Conservation (phyloP, 2,888 invertebrate genomes). For the Trissonchulus latispiculum region DNA sequence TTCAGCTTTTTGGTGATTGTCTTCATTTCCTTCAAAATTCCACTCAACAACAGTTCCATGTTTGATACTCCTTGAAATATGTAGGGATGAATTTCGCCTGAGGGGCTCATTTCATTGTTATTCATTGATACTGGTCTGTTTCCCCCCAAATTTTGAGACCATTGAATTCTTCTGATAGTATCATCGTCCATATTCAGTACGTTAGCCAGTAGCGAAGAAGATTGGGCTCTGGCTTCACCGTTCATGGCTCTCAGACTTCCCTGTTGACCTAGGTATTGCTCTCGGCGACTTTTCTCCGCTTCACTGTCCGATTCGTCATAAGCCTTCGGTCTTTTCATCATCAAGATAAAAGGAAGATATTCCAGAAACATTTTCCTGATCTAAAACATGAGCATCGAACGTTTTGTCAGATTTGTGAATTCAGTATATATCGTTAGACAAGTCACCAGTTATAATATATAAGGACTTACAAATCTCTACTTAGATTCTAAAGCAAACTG, state of each 20-base stretch:
- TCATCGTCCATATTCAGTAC: neutral
- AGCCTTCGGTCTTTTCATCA: conserved; percentile 18
- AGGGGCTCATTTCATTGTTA: neutral
- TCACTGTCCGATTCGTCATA: neutral
- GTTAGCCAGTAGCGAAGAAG: neutral
- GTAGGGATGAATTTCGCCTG: neutral
- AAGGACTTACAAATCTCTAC: too few species aligned
- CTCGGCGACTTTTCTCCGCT: neutral
- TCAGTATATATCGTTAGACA: neutral
- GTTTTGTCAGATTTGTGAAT: neutral
- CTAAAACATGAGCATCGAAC: too few species aligned
- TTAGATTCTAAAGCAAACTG: too few species aligned
- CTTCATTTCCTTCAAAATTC: neutral
- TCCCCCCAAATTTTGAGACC: neutral
- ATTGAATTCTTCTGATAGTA: neutral
- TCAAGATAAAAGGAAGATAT: conserved; percentile 9
- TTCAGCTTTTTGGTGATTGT: neutral
- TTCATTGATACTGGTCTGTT: neutral
- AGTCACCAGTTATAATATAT: neutral
- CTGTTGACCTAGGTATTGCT: neutral
- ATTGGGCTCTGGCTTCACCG: neutral
- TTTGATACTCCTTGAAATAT: conserved; percentile 8
- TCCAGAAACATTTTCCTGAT: conserved; percentile 12
- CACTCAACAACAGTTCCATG: neutral
- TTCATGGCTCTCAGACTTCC: neutral